Evolutionary conservation across 2,113 vertebrate species (phyloP), one percentile per base, ranked within the genome.

Genomic region (Hemibates koningsi): DNA sequence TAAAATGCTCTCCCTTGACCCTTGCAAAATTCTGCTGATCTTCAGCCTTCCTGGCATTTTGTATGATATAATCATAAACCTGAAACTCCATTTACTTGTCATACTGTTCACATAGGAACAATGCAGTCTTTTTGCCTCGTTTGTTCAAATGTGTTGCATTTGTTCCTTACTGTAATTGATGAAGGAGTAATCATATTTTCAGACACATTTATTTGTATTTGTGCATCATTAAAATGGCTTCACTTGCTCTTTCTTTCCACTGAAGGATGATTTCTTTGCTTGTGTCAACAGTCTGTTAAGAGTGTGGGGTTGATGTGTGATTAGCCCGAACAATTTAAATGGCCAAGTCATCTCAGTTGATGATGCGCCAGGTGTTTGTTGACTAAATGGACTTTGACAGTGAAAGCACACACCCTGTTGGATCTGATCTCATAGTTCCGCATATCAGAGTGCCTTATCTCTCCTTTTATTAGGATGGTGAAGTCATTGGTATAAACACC

Each of bases 401-500:
- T 12, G 21, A 24, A 56, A 56, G 54, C 11, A 56, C 21, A 13
- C 41, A 6, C 3, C 36, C 24, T 41, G 3, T 63, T 52, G 19
- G 24, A 32, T 79, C 19, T 27, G 17, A 36, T 80, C 21, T 68
- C 24, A 52, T 21, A 50, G 21, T 8, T 21, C 11, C 3, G 5
- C 4, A 12, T 12, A 6, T 83, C n/a, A 81, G 32, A 48, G 6
- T 50, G 6, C 50, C 5, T 48, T 50, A 5, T 86, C 3, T 71
- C 9, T 71, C 5, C n/a, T 78, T 17, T 71, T 2, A 6, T 87
- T 94, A 99, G 99, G 99, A 99, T 17, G 98, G 99, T 0, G 98
- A 99, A 78, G 99, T 99, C 88, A 99, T 99, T 0, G 99, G 99
- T 1, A 98, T 99, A 91, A 99, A 99, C 94, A 99, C 98, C 17